Evolutionary conservation across 2,888 invertebrate genomes (phyloP).

Genomic region (Carabus problematicus): DNA sequence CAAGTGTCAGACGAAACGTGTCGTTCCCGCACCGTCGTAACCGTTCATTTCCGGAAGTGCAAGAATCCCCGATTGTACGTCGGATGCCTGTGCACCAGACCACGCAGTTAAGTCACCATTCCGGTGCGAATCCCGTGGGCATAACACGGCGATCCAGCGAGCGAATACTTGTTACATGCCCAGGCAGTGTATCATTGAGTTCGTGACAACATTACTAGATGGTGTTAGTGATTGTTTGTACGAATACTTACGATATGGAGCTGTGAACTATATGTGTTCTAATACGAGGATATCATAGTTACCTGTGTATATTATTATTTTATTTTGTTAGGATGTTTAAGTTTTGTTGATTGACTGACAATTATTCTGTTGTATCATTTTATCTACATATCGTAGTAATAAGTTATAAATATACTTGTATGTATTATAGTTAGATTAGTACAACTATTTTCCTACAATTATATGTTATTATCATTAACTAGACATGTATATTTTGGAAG

Average conservation of each 20-base stretch:
- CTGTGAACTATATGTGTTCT: not conserved
- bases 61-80: constrained; percentile 39
- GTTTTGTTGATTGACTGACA: not conserved
- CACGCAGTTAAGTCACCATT: constrained; percentile 8
- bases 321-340: not conserved
- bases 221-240: not conserved
- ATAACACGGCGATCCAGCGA: constrained; percentile 32
- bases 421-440: no score
- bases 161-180: constrained; percentile 30
- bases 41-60: constrained; percentile 53
- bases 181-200: constrained; percentile 33
- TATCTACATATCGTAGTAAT: no score
- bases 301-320: constrained; percentile 10
- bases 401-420: no score
- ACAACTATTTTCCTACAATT: no score
- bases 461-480: no score
- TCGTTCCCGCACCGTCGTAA: constrained; percentile 52
- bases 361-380: no score
- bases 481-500: no score
- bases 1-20: constrained; percentile 48
- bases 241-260: not conserved
- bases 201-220: constrained; percentile 25
- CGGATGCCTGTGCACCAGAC: constrained; percentile 31
- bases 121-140: constrained; percentile 3
- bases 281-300: constrained; percentile 6